Conservation (phyloP, 1,140 invertebrate genomes). For the Platyscapa corneri region DNA sequence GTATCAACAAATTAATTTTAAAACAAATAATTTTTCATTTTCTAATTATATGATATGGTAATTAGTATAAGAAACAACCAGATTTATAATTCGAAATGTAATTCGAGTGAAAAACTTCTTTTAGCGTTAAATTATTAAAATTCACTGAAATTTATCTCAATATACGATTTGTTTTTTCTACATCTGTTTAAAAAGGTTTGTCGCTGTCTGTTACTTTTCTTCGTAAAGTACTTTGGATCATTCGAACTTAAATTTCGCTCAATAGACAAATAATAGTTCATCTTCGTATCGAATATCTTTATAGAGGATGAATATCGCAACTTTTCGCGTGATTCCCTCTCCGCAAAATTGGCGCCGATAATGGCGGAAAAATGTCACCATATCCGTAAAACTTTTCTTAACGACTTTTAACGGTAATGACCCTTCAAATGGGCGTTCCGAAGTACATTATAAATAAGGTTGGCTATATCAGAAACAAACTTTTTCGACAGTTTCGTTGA, state of each 20-base stretch:
- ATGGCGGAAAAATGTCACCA: not conserved
- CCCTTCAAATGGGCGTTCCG: constrained; percentile 21
- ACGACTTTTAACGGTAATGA: constrained; percentile 43
- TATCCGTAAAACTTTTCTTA: constrained; percentile 27
- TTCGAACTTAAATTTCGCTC: not conserved
- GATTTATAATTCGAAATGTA: too few relatives aligned
- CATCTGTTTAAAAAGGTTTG: too few relatives aligned
- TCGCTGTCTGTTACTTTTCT: too few relatives aligned
- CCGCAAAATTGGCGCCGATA: constrained; percentile 42
- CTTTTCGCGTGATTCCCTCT: not conserved
- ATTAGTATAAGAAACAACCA: too few relatives aligned
- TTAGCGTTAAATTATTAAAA: too few relatives aligned
- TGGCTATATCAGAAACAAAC: not conserved
- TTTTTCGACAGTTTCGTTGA: not conserved
- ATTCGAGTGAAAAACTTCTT: too few relatives aligned
- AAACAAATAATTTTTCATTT: too few relatives aligned
- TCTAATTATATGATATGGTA: too few relatives aligned
- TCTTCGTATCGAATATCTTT: not conserved
- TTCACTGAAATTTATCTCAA: too few relatives aligned
- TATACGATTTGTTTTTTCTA: too few relatives aligned
- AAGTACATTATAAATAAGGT: constrained; percentile 41
- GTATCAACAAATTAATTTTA: too few relatives aligned
- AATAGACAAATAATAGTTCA: constrained; percentile 1
- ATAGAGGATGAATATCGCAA: constrained; percentile 13
- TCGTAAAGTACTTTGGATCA: not conserved